Evolutionary conservation across 2,888 invertebrate species (phyloP), one percentile per base, ranked within the genome.

Genomic region (Sepiola atlantica): DNA sequence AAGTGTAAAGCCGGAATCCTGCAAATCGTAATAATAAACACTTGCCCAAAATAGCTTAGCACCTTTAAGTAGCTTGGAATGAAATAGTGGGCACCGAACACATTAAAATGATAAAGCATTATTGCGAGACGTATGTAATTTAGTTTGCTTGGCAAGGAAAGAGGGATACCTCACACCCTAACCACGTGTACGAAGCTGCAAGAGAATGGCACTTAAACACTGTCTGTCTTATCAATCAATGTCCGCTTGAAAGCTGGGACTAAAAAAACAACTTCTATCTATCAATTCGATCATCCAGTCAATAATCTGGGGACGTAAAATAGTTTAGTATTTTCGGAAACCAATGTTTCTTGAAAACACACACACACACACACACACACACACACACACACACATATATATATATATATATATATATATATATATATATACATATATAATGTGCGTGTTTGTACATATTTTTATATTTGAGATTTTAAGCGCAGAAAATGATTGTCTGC

Each of bases 171-270:
- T 77, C 77, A 18, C n/a, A 77, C 32, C n/a, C n/a, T n/a, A 77
- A 77, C 77, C n/a, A 77, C 77, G n/a, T 32, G n/a, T n/a, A 77
- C n/a, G 16, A n/a, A 16, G n/a, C n/a, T n/a, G 77, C 21, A 32
- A 77, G 77, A 12, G n/a, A 77, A 77, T 77, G 77, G n/a, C 77
- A 77, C 77, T 77, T 77, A 77, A 77, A 77, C 16, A 77, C n/a
- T 77, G 77, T 77, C 77, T 77, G 32, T 77, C 77, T n/a, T 77
- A 77, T 77, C 77, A 77, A 77, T 77, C 77, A 77, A 77, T 77
- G 77, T 77, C 77, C 45, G n/a, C n/a, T 4, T 14, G 16, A 77
- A 77, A 32, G n/a, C 77, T 0, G 28, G n/a, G n/a, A 77, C 77
- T 77, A 28, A n/a, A 1, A n/a, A 77, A 77, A 77, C 77, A n/a